Evolutionary conservation across 2,797 vertebrate genomes (phyloP), one percentile per base, ranked within the genome.

Genomic region (Gallirallus australis): DNA sequence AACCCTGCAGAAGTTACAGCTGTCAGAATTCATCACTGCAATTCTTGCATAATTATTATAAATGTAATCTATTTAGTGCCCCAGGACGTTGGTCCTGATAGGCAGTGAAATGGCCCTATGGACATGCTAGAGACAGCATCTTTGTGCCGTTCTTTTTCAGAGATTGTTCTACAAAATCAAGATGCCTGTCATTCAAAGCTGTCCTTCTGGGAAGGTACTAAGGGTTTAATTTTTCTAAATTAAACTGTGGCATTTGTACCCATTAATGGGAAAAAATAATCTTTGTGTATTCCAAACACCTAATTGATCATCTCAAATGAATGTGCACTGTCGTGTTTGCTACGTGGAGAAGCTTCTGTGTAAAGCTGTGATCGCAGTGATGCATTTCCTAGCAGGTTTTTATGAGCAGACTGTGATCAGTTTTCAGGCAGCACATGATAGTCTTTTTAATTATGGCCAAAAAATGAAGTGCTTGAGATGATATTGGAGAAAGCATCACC

Each of bases 11-110:
- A 92, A 71, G 78, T 63, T 92, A 45, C 70, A 86, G 61, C 77
- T 96, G 96, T 96, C 96, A 96, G 93, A 96, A 94, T 52, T 85
- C 25, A 93, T 97, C 73, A 82, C 7, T 45, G 70, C 80, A 56
- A 48, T 85, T 85, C 66, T 65, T 77, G 80, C 54, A 33, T 88
- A 86, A 96, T 96, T 88, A 92, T 86, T 85, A 64, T 89, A 91
- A 93, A 84, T 84, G 71, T 89, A 79, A 92, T 94, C 86, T 91
- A 28, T 61, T 63, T 39, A 80, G 40, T 47, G 76, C 92, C 65
- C n/a, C 53, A n/a, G 94, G 90, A 68, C 13, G 5, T 65, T 66
- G 60, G 60, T 87, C 60, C 90, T 72, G 82, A 54, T 47, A 42
- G 94, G 89, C 88, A 89, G 90, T 73, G 81, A 96, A 96, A 68